Base-by-base conservation (phyloP, 2,113 vertebrate genomes). In the Protobothrops mucrosquamatus region DNA sequence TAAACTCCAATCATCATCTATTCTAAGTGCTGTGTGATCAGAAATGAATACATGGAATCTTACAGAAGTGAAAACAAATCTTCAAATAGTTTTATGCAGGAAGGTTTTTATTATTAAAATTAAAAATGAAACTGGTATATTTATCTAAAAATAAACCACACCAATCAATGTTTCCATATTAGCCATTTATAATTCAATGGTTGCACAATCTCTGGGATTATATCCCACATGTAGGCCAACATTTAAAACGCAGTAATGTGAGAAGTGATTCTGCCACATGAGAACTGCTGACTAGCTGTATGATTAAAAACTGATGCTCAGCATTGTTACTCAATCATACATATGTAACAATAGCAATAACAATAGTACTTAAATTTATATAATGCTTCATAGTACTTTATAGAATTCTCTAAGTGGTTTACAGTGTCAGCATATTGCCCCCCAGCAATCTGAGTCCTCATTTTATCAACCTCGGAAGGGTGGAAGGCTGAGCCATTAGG, bases 141-240 rank as follows among this genome's bases (percentile, higher is more conserved):
- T 52, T 6, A 24, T 8, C 0, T 56, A 3, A 0, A 0, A 23
- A 0, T 0, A 8, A 89, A 4, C 54, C n/a, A 34, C 64, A 74
- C 6, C n/a, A 74, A 74, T 34, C 6, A 34, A 74, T 34, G 64
- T 34, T 74, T 74, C 6, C n/a, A 74, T 74, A 2, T 54, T 51
- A 24, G 9, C 34, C 11, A 51, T 54, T 52, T n/a, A 74, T 52
- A 20, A 23, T 90, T 90, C 12, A 64, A 59, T 69, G 46, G 7
- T 90, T 64, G 24, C 26, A 11, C 26, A 64, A 29, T 11, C 61
- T 29, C 3, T 64, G 26, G 61, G 61, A 29, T 64, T 29, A 61
- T 61, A 64, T 29, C 43, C 3, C n/a, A 24, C 24, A 89, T 24
- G 18, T 6, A 34, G 64, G 64, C 14, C 29, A 69, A 74, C 14